Conservation (phyloP, 2,888 invertebrate genomes). For the Ennomos fuscantarius region DNA sequence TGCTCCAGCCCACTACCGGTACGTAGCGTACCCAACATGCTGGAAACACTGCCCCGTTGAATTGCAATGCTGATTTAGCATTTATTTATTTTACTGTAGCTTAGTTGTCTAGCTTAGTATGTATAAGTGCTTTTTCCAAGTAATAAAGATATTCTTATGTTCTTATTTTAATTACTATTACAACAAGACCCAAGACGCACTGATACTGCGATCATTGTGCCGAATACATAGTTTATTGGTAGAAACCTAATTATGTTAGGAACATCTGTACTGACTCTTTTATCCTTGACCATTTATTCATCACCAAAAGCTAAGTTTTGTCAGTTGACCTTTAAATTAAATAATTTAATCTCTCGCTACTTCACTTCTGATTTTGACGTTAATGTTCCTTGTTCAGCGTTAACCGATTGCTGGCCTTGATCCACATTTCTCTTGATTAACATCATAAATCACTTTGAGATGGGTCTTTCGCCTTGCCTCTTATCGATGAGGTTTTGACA, state of each 20-base stretch:
- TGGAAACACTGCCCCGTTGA: too few relatives aligned
- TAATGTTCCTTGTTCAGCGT: conserved; percentile 4
- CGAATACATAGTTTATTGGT: too few relatives aligned
- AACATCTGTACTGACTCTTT: not conserved
- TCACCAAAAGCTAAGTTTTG: not conserved
- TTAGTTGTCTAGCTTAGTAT: too few relatives aligned
- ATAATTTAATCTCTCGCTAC: not conserved
- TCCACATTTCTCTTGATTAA: conserved; percentile 4
- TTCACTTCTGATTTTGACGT: conserved; percentile 5
- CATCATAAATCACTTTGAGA: not conserved
- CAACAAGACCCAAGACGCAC: too few relatives aligned
- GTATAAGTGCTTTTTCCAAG: too few relatives aligned
- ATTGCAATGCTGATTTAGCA: too few relatives aligned
- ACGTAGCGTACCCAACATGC: too few relatives aligned
- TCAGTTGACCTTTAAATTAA: conserved; percentile 8
- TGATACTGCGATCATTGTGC: too few relatives aligned
- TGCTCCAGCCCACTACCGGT: too few relatives aligned
- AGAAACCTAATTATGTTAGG: not conserved
- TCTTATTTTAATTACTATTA: too few relatives aligned
- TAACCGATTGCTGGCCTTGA: conserved; percentile 6
- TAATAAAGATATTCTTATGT: too few relatives aligned
- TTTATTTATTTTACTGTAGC: too few relatives aligned
- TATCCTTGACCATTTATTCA: not conserved
- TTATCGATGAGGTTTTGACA: not conserved
- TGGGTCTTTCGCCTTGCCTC: not conserved